phyloP scores from a whole-genome alignment of 2,888 invertebrate species.

The Lasius platythorax region DNA sequence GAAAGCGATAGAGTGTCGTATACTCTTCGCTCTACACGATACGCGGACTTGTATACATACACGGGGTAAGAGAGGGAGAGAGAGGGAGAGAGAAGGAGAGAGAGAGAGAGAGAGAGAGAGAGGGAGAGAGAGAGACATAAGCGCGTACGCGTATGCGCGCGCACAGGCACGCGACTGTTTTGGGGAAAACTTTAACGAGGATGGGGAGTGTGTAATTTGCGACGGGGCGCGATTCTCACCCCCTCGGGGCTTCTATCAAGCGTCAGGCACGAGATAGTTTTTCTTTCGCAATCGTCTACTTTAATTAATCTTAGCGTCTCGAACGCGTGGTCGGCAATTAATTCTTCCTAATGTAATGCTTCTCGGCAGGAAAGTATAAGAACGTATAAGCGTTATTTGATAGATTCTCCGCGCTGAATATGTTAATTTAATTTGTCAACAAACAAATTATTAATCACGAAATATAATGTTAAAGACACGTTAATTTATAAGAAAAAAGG shows the following conservation, averaged over 20 bases:
- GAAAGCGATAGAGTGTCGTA: slow-evolving; percentile 60
- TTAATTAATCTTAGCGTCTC: slow-evolving; percentile 14
- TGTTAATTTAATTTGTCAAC: neutral
- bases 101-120: neutral
- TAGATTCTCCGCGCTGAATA: neutral
- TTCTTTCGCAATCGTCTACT: neutral
- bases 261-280: neutral
- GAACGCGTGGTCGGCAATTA: neutral
- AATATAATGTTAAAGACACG: neutral
- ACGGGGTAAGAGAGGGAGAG: neutral
- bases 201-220: slow-evolving; percentile 46
- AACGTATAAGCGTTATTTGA: neutral
- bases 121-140: neutral
- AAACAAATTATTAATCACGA: neutral
- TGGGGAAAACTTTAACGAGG: slow-evolving; percentile 22
- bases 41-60: slow-evolving; percentile 40
- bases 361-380: neutral
- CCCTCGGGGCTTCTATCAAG: slow-evolving; percentile 26
- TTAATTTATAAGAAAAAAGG: neutral
- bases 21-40: slow-evolving; percentile 53
- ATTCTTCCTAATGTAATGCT: neutral
- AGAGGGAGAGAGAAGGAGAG: neutral
- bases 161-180: slow-evolving; percentile 41
- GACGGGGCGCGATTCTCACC: slow-evolving; percentile 8
- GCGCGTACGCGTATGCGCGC: neutral